Evolutionary conservation across 2,113 vertebrate genomes (phyloP).

Genomic region (Tauraco erythrolophus): DNA sequence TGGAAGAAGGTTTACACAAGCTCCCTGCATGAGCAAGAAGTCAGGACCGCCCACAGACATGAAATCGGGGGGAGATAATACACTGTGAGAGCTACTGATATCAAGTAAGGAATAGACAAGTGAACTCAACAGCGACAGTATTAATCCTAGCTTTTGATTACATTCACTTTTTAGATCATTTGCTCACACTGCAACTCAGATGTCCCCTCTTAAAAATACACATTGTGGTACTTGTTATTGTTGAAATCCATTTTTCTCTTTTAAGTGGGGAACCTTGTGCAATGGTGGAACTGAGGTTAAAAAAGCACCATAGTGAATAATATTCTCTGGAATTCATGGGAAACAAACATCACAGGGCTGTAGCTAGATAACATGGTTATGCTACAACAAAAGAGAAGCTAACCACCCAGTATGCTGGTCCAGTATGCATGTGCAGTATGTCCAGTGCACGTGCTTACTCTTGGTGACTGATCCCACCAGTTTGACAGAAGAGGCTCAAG

Average conservation of each 20-base stretch:
- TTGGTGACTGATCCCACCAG: not conserved
- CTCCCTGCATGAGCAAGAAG: not conserved
- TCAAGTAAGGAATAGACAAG: not conserved
- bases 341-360: not conserved
- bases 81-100: not conserved
- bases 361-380: not conserved
- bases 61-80: not conserved
- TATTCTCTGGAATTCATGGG: not conserved
- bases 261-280: not conserved
- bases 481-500: not conserved
- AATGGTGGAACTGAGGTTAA: not conserved
- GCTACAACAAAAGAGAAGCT: not conserved
- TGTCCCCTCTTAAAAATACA: not conserved
- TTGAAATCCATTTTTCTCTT: not conserved
- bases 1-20: not conserved
- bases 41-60: not conserved
- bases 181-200: not conserved
- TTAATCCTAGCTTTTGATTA: not conserved
- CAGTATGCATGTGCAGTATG: not conserved
- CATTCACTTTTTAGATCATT: not conserved
- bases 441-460: rapidly evolving
- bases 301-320: not conserved
- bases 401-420: not conserved
- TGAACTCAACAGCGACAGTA: not conserved
- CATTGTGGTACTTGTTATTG: not conserved